These are phyloP conservation scores for Lepidurus packardi DNA, from an alignment of 1,140 invertebrate genomes.

Conservation along the genomic window DNA sequence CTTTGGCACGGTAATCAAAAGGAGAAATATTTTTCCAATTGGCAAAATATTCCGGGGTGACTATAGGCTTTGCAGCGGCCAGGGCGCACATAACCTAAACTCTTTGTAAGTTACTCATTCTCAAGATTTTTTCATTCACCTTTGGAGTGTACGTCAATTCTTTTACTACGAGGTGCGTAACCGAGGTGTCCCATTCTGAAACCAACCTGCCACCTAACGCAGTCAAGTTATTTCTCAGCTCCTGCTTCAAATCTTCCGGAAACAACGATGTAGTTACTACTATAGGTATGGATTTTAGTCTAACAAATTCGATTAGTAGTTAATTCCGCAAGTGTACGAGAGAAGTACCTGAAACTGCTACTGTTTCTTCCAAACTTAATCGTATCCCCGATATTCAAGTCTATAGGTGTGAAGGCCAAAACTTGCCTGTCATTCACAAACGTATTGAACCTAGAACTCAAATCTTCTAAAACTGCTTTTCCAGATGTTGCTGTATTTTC, in stretches of 20 bases:
- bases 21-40: neutral
- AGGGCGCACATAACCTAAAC: neutral
- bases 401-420: neutral
- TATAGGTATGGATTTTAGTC: neutral
- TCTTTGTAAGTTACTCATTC: neutral
- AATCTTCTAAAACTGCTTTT: neutral
- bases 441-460: neutral
- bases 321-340: neutral
- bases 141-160: constrained; percentile 10
- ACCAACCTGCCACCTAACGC: neutral
- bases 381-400: neutral
- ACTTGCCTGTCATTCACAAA: neutral
- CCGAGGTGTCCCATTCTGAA: neutral
- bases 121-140: neutral
- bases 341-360: neutral
- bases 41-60: neutral
- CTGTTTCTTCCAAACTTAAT: constrained; percentile 4
- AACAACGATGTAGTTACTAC: neutral
- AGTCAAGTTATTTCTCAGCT: neutral
- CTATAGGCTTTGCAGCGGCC: neutral
- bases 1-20: neutral
- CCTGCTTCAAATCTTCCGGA: neutral
- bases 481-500: neutral
- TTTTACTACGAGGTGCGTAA: neutral
- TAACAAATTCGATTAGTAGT: neutral